A percentile compares a stretch with the other conserved stretches of the same genome.
phyloP scores from a whole-genome alignment of 1,140 invertebrate genomes.

The Hyles euphorbiae region DNA sequence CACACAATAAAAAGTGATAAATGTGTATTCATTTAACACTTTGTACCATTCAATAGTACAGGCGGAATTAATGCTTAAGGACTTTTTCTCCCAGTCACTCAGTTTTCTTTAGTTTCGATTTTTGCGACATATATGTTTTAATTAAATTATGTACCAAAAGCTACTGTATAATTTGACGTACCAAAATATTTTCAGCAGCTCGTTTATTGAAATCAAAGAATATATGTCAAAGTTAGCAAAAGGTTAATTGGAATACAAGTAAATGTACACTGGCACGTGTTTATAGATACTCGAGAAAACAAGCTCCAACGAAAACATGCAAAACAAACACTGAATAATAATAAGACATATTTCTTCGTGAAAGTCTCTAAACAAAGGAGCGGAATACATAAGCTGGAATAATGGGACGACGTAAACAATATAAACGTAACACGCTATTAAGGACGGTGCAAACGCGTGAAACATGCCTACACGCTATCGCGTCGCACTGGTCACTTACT shows the following conservation, averaged over 20 bases:
- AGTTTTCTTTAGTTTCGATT: neutral
- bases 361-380: constrained; percentile 19
- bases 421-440: constrained; percentile 34
- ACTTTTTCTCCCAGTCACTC: too few relatives aligned
- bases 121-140: neutral
- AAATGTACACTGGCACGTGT: too few relatives aligned
- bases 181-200: too few relatives aligned
- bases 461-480: constrained; percentile 49
- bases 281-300: too few relatives aligned
- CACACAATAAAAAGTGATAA: too few relatives aligned
- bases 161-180: neutral
- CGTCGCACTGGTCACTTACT: constrained; percentile 29
- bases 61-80: too few relatives aligned
- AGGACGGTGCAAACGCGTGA: constrained; percentile 36
- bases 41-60: too few relatives aligned
- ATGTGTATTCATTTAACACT: too few relatives aligned
- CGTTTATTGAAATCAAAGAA: too few relatives aligned
- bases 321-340: constrained; percentile 7
- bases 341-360: constrained; percentile 18
- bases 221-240: too few relatives aligned
- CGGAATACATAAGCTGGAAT: constrained; percentile 21
- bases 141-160: neutral
- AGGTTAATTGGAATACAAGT: too few relatives aligned
- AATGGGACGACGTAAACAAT: constrained; percentile 31
- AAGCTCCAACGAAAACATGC: neutral